Evolutionary conservation across 2,888 invertebrate genomes (phyloP), one percentile per base, ranked within the genome.

Genomic region (Axea sp.): DNA sequence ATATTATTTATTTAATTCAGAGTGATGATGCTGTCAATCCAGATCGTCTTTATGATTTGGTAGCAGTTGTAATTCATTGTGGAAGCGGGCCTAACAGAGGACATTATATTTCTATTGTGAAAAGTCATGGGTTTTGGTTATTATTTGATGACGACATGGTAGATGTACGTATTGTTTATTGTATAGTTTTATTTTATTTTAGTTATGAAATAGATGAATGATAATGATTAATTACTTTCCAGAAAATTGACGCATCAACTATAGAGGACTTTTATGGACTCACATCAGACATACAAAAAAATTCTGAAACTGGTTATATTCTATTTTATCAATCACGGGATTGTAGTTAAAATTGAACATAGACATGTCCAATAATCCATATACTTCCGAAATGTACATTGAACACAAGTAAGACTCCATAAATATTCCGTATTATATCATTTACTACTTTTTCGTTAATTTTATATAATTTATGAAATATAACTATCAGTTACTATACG

Each of bases 141-240:
- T 92, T 99, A 2, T 99, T 99, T 89, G 99, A 99, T 88, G 99
- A 99, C 89, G 99, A 99, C 87, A 97, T 99, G 93, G 99, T 99
- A 77, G 99, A 99, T 90, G 97, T 97, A 90, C 93, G 95, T 92
- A 47, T 11, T 19, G 4, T 19, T 19, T 3, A 19, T 19, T 19
- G 4, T 19, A 19, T 3, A 19, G 3, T 19, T 19, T 19, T 19
- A 19, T 7, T 30, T 28, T 8, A 30, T 11, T 12, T 55, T 39
- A 4, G 1, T 14, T 14, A 30, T 30, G 9, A 3, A 31, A 17
- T n/a, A n/a, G n/a, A n/a, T n/a, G n/a, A n/a, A n/a, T n/a, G n/a
- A n/a, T n/a, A n/a, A n/a, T n/a, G n/a, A 12, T 31, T 28, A 31
- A 37, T 9, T 37, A 14, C 17, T 11, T 90, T 91, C 8, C 90